Base-by-base conservation (phyloP, 2,888 invertebrate species). In the Resseliella maxima region DNA sequence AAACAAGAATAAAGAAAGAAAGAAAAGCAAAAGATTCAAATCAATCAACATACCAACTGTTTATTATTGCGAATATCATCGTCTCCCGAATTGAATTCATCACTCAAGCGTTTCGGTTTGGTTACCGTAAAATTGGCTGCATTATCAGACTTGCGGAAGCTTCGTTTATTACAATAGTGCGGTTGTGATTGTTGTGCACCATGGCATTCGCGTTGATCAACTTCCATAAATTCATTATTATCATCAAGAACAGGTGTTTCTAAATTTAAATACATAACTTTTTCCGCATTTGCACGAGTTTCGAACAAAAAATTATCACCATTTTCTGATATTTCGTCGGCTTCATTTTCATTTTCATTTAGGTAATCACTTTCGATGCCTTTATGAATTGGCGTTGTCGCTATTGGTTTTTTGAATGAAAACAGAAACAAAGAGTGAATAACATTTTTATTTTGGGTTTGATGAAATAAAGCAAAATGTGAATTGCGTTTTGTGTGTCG, bases 171-270 rank as follows among this genome's bases (percentile, higher is more conserved):
- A 18, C 72, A 72, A 15, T 72, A 72, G 72, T 72, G 72, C 18
- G 81, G 24, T 46, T 85, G 46, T 85, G 72, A 59, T 41, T 54
- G 54, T 50, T 36, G 38, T 41, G 41, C 36, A 50, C 87, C 87
- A 85, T 87, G 86, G 81, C 87, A 72, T 72, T 72, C 31, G n/a
- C 72, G 72, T 72, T 72, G 72, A 72, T 72, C 87, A 81, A 87
- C 87, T 50, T 45, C 85, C 85, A 85, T 85, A 46, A 87, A 87
- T 87, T 88, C 87, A 86, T 88, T 88, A 86, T 89, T 89, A 85
- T 91, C 91, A 86, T 91, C 91, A 8, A 91, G 89, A 83, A 90
- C 89, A 38, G 91, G 91, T 24, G 91, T 91, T 88, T 91, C 91
- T 64, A 91, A 87, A 86, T 89, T 91, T 86, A 91, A 90, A 72